Evolutionary conservation across 2,888 invertebrate species (phyloP), one percentile per base, ranked within the genome.

Genomic region (Drosophila anomelani): DNA sequence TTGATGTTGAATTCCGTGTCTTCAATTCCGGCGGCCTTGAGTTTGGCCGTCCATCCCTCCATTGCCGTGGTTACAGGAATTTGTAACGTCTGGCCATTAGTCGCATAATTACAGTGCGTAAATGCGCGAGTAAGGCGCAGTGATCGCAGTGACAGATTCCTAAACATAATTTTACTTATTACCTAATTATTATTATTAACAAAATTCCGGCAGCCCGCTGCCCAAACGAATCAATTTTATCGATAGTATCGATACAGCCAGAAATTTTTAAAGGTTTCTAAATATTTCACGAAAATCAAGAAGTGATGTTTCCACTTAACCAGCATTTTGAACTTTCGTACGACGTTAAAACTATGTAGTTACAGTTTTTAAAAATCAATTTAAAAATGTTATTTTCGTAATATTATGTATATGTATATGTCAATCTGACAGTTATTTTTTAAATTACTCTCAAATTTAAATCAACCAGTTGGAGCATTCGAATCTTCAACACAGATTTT

Each of bases 1-100:
- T 94, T 93, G 49, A 94, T 92, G 64, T 94, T 94, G 80, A 93
- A 93, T 3, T 93, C 91, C 7, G 94, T 93, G 81, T 95, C 94
- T 0, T 93, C 92, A 57, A 95, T 91, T 36, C 93, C 92, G 43
- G 93, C 92, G 15, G 91, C 88, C 75, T 91, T 88, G 73, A 94
- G 93, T 82, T 92, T 93, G 4, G 88, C 73, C 38, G 89, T 90
- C 94, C 94, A 94, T 49, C 91, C 91, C 49, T 91, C 83, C 54
- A 92, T 47, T 15, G 82, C 89, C 57, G 80, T 79, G 32, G 75
- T 78, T 13, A 90, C 87, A 20, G 75, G 76, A 60, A 81, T 69
- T 23, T 23, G 23, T 6, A 41, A 23, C 12, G 54, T 13, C 26
- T 41, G 26, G 6, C 34, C 41, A 32, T 17, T 43, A 3, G 56